Evolutionary conservation across 2,113 vertebrate genomes (phyloP).

Genomic region (Protobothrops mucrosquamatus): DNA sequence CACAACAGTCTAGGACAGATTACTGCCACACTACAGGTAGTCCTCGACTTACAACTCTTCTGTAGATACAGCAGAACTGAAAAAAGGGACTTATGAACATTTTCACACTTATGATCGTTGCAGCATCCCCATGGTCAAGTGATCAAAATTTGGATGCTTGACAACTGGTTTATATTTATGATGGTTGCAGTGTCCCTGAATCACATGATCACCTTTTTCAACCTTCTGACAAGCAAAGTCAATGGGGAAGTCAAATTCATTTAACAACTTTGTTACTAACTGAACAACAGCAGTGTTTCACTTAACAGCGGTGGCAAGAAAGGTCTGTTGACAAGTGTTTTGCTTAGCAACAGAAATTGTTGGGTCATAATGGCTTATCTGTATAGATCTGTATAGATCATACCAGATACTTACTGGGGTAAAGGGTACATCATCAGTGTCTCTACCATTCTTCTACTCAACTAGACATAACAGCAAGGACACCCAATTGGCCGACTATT

Average conservation of each 20-base stretch:
- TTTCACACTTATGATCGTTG: not conserved
- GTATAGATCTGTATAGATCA: not conserved
- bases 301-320: not conserved
- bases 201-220: too few relatives aligned
- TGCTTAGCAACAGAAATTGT: not conserved
- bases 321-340: not conserved
- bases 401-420: not conserved
- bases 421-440: not conserved
- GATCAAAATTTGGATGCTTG: not conserved
- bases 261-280: too few relatives aligned
- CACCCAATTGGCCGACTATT: not conserved
- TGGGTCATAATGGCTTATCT: not conserved
- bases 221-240: too few relatives aligned
- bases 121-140: not conserved
- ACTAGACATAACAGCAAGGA: not conserved
- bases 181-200: not conserved
- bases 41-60: not conserved
- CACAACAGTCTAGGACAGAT: not conserved
- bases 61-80: not conserved
- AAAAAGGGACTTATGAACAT: not conserved
- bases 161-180: not conserved
- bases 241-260: too few relatives aligned
- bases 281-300: too few relatives aligned
- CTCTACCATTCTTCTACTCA: not conserved
- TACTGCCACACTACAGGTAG: not conserved